phyloP scores from a whole-genome alignment of 2,888 invertebrate species.

The Atherix ibis region DNA sequence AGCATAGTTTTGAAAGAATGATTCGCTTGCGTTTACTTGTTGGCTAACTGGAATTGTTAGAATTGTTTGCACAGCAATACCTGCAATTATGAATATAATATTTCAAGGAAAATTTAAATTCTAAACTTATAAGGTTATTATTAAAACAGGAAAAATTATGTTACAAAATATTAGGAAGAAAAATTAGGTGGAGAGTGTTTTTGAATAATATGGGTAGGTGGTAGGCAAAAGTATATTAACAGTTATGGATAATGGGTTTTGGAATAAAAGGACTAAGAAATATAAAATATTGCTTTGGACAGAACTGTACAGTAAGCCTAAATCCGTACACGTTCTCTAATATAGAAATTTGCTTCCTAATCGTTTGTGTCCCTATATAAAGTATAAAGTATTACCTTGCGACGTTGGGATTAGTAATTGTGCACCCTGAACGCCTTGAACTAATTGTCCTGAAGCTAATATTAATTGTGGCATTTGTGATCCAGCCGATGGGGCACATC shows the following conservation, averaged over 20 bases:
- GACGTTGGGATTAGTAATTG: conserved; percentile 91
- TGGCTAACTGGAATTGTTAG: conserved; percentile 82
- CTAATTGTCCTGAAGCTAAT: conserved; percentile 78
- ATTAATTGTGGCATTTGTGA: conserved; percentile 73
- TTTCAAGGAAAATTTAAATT: background rate
- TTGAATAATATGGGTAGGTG: too few species aligned
- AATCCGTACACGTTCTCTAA: too few species aligned
- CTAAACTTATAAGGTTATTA: too few species aligned
- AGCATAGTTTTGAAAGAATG: conserved; percentile 30
- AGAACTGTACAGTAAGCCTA: too few species aligned
- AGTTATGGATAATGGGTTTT: too few species aligned
- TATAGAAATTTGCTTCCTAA: background rate
- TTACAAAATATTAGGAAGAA: too few species aligned
- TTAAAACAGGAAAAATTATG: too few species aligned
- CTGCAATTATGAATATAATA: conserved; percentile 44
- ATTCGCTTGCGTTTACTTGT: conserved; percentile 60
- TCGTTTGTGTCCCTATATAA: background rate
- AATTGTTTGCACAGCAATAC: conserved; percentile 89
- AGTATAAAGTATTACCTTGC: conserved; percentile 47
- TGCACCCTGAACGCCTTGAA: conserved; percentile 84
- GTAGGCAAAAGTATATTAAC: too few species aligned
- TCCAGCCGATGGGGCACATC: conserved; percentile 21
- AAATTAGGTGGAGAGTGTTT: too few species aligned
- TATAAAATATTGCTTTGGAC: too few species aligned
- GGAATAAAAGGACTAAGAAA: too few species aligned